These are phyloP conservation scores for Bungarus multicinctus DNA, from an alignment of 2,113 vertebrate genomes.

Conservation along the genomic window DNA sequence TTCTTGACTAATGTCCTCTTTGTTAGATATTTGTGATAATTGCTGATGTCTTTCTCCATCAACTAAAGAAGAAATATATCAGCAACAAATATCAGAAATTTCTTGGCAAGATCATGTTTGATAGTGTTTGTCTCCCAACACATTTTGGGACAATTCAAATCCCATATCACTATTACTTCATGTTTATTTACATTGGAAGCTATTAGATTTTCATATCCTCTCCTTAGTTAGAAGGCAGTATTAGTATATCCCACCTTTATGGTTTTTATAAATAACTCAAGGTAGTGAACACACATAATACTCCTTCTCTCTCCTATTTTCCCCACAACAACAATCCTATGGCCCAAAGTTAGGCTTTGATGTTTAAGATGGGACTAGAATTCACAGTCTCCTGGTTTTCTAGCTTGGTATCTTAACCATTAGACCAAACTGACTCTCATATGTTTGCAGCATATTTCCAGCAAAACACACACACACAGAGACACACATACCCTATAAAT, in stretches of 20 bases:
- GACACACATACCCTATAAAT: not conserved
- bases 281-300: not conserved
- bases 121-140: not conserved
- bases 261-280: not conserved
- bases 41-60: not conserved
- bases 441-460: constrained; percentile 24
- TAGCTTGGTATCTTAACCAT: not conserved
- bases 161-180: not conserved
- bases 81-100: not conserved
- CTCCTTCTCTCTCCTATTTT: not conserved
- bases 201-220: not conserved
- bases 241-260: not conserved
- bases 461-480: not conserved
- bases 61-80: not conserved
- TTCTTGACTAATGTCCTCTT: not conserved
- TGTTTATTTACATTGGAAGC: not conserved
- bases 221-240: not conserved
- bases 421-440: not conserved
- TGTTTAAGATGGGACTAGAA: not conserved
- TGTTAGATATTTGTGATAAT: not conserved
- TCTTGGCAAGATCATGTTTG: not conserved
- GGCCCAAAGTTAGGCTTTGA: not conserved
- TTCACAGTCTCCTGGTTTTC: not conserved
- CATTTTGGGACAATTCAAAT: not conserved
- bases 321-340: not conserved